These are phyloP conservation scores for Colostygia pectinataria DNA, from an alignment of 2,888 invertebrate genomes.

Conservation along the genomic window DNA sequence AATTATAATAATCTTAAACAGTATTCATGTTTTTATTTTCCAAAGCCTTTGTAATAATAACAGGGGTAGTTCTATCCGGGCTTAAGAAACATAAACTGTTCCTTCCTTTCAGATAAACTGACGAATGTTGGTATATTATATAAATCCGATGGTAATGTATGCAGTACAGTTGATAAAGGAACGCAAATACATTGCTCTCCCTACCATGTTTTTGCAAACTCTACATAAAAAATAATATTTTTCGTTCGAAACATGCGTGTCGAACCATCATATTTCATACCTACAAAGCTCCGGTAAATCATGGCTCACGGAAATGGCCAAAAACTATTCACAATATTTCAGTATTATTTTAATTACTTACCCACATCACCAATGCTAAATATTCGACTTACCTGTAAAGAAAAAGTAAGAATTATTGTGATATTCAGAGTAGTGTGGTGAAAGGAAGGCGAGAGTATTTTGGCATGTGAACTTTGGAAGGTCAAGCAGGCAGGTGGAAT, in stretches of 20 bases:
- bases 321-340: constrained; percentile 25
- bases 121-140: too few species aligned
- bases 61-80: too few species aligned
- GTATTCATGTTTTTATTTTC: too few species aligned
- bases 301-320: constrained; percentile 31
- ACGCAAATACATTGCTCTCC: too few species aligned
- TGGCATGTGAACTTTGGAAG: constrained; percentile 5
- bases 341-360: constrained; percentile 47
- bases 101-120: too few species aligned
- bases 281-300: constrained; percentile 34
- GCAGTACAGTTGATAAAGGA: too few species aligned
- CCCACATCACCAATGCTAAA: constrained; percentile 31
- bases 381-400: constrained; percentile 55
- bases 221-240: not conserved
- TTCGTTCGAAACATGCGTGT: constrained; percentile 37
- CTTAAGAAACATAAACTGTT: too few species aligned
- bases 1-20: too few species aligned
- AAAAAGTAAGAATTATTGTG: constrained; percentile 35
- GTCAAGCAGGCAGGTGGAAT: too few species aligned
- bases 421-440: constrained; percentile 27
- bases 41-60: too few species aligned
- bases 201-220: not conserved
- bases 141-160: too few species aligned
- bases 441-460: constrained; percentile 7
- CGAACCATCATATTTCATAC: constrained; percentile 37